A percentile compares a stretch with the other conserved stretches of the same genome.
These are phyloP conservation scores for western clawed frog (Xenopus tropicalis) DNA, from an alignment of 2,113 vertebrate species.

Conservation along the genomic window UCB_Xtro_10.0 CM004446.2:80630501-80631000, in stretches of 20 bases:
- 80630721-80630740: constrained; percentile 71
- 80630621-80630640: background rate
- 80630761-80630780: constrained; percentile 67
- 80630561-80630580: background rate
- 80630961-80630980: no score
- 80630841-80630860: constrained; percentile 62
- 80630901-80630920: no score
- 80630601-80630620: background rate
- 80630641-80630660: background rate
- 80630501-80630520: background rate
- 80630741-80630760: constrained; percentile 65
- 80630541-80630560: background rate
- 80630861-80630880: constrained; percentile 32
- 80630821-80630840: constrained; percentile 51
- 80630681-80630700: background rate
- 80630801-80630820: constrained; percentile 56
- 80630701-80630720: constrained; percentile 59
- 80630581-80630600: background rate
- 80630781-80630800: constrained; percentile 76
- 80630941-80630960: no score
- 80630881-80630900: background rate
- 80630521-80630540: background rate
- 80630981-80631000: no score
- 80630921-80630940: no score
- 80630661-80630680: background rate